A percentile compares a stretch with the other conserved stretches of the same genome.
phyloP scores from a whole-genome alignment of 2,888 invertebrate genomes.

The Epinotia bilunana region DNA sequence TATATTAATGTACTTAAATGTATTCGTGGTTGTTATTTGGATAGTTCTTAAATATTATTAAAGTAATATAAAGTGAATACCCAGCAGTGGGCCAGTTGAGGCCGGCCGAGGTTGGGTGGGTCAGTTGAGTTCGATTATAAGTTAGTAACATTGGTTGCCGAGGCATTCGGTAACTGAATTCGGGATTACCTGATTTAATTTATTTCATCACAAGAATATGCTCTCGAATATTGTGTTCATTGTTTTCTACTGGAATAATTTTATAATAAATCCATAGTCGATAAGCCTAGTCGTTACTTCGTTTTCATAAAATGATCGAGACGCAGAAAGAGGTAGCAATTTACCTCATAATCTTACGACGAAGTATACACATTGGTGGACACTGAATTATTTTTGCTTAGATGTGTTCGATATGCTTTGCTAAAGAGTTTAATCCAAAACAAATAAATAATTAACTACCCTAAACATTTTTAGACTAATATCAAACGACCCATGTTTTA shows the following conservation, averaged over 20 bases:
- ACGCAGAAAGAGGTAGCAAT: not conserved
- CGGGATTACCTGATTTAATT: not conserved
- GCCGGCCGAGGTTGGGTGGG: not conserved
- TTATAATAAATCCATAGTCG: not conserved
- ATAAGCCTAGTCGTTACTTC: not conserved
- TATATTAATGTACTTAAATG: constrained; percentile 21
- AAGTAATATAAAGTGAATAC: not conserved
- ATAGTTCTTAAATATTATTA: not conserved
- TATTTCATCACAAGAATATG: constrained; percentile 5
- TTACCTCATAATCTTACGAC: not conserved
- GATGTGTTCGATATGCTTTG: too few species aligned
- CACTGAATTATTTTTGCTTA: not conserved
- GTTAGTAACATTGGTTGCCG: too few species aligned
- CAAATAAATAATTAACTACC: too few species aligned
- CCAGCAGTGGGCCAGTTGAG: not conserved
- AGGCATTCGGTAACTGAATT: not conserved
- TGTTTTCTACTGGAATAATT: not conserved
- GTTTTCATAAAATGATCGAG: not conserved
- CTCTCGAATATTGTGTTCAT: constrained; percentile 7
- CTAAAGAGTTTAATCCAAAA: too few species aligned
- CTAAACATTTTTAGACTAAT: too few species aligned
- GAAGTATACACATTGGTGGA: not conserved
- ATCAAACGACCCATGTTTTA: too few species aligned
- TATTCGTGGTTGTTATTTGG: not conserved
- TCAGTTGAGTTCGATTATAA: too few species aligned